Percentiles rank a stretch among this genome's conserved stretches.
phyloP scores from a whole-genome alignment of 2,113 vertebrate species.

The Ammodramus savannarum region DNA sequence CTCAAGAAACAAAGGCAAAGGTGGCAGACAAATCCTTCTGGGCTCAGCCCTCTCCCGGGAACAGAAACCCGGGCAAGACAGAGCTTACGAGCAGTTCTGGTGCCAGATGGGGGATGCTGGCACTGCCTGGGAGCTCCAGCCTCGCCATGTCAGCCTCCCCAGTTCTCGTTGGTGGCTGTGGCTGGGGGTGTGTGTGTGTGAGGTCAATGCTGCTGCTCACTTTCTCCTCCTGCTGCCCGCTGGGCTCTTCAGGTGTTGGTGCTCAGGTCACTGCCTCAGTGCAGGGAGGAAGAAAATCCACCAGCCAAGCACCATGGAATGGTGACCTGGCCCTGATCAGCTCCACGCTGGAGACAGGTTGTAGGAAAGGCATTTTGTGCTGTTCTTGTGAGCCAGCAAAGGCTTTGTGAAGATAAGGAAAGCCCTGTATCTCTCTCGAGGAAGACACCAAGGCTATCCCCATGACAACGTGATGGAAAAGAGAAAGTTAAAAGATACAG shows the following conservation, averaged over 20 bases:
- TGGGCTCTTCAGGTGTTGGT: fast-evolving
- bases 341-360: not conserved
- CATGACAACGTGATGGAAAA: too few species aligned
- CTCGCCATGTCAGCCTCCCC: fast-evolving
- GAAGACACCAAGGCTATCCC: too few species aligned
- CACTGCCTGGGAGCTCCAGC: fast-evolving
- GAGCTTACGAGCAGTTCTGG: not conserved
- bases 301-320: not conserved
- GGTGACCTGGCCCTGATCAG: too few species aligned
- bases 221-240: not conserved
- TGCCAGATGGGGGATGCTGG: not conserved
- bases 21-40: not conserved
- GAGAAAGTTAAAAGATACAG: too few species aligned
- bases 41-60: not conserved
- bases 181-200: not conserved
- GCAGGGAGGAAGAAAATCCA: fast-evolving
- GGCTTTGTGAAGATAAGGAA: too few species aligned
- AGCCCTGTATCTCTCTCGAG: too few species aligned
- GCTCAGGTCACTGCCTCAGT: fast-evolving
- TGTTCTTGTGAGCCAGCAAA: too few species aligned
- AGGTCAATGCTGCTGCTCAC: not conserved
- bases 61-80: fast-evolving
- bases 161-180: fast-evolving
- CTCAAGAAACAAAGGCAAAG: not conserved
- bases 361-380: too few species aligned